These are phyloP conservation scores for Pilophorus perplexus DNA, from an alignment of 2,888 invertebrate species.

Conservation along the genomic window DNA sequence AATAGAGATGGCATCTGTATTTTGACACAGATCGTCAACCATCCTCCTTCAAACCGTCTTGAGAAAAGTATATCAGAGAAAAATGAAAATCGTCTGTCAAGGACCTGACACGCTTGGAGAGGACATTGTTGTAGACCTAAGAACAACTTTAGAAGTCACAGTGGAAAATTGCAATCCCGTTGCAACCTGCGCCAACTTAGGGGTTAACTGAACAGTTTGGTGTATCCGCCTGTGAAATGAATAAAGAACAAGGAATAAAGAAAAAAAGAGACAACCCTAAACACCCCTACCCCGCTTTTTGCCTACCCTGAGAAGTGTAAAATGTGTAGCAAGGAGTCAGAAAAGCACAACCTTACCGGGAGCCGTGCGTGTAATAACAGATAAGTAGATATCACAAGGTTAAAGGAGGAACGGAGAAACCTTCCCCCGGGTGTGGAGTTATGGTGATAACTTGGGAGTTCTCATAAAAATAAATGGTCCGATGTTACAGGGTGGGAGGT, in stretches of 20 bases:
- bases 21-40: constrained; percentile 7
- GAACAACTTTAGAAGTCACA: too few relatives aligned
- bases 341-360: neutral
- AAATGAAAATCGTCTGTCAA: too few relatives aligned
- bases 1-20: constrained; percentile 12
- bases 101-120: too few relatives aligned
- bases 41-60: too few relatives aligned
- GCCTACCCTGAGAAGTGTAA: constrained; percentile 19
- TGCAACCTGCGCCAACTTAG: too few relatives aligned
- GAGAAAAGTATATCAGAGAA: too few relatives aligned
- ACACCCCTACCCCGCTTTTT: neutral
- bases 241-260: constrained; percentile 4
- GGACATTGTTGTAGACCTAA: too few relatives aligned
- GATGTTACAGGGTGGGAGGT: neutral
- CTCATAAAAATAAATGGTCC: constrained; percentile 43
- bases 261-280: neutral
- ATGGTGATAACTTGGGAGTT: constrained; percentile 44
- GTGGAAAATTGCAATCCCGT: too few relatives aligned
- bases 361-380: constrained; percentile 37
- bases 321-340: constrained; percentile 26
- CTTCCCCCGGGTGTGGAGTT: constrained; percentile 31
- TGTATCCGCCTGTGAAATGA: constrained; percentile 33
- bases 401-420: constrained; percentile 23
- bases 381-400: constrained; percentile 41
- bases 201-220: too few relatives aligned